Conservation (phyloP, 1,140 invertebrate genomes). For the Lineus longissimus region DNA sequence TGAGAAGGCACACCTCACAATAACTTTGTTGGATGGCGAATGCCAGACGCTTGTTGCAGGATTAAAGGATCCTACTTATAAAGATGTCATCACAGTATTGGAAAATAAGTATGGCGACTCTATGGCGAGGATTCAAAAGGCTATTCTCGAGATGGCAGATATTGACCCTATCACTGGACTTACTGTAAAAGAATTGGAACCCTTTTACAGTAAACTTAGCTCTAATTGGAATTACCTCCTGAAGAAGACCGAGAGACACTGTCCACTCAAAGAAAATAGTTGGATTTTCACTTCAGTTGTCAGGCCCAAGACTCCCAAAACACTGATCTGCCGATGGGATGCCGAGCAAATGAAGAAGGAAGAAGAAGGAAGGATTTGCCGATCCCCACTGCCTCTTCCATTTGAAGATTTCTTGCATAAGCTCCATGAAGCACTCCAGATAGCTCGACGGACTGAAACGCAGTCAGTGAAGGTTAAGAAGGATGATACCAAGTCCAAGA, state of each 20-base stretch:
- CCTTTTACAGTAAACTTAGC: neutral
- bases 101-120: neutral
- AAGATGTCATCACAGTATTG: neutral
- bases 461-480: neutral
- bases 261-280: neutral
- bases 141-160: neutral
- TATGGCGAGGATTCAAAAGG: neutral
- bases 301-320: neutral
- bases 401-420: neutral
- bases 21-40: neutral
- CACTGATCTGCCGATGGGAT: neutral
- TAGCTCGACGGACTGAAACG: neutral
- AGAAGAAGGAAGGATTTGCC: neutral
- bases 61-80: neutral
- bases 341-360: neutral
- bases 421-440: neutral
- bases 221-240: neutral
- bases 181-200: neutral
- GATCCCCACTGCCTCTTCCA: neutral
- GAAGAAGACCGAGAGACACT: neutral
- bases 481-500: neutral
- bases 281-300: neutral
- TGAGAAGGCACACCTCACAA: neutral
- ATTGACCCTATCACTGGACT: neutral
- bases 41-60: neutral